These are phyloP conservation scores for Bombyx mandarina DNA, from an alignment of 1,140 invertebrate genomes.

Conservation along the genomic window DNA sequence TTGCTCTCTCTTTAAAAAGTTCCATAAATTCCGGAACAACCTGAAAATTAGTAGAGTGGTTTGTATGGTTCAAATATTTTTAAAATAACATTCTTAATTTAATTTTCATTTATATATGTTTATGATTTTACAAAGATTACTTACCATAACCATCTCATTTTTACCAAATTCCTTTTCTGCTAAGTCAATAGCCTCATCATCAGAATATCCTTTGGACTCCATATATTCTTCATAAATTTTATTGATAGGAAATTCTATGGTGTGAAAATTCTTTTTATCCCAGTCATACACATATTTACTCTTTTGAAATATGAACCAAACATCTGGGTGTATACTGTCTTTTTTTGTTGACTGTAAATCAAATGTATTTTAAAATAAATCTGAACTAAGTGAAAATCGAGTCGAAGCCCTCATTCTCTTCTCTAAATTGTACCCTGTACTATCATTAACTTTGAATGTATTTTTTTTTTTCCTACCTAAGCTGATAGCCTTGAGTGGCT, in stretches of 20 bases:
- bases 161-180: conserved; percentile 89
- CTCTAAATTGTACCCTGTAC: no score
- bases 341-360: conserved; percentile 46
- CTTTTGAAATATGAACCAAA: conserved; percentile 97
- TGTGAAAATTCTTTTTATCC: conserved; percentile 83
- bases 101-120: no score
- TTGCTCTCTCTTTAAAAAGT: conserved; percentile 97
- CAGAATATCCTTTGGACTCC: conserved; percentile 89
- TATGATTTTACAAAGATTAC: not conserved
- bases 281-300: conserved; percentile 94
- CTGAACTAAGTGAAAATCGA: no score
- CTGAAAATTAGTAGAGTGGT: conserved; percentile 65
- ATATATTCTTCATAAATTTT: conserved; percentile 81
- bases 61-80: not conserved
- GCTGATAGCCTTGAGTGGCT: no score
- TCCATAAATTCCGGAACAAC: conserved; percentile 97
- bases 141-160: conserved; percentile 86
- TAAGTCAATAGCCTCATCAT: conserved; percentile 81
- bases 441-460: no score
- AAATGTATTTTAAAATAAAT: not conserved
- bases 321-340: conserved; percentile 52
- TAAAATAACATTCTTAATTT: no score
- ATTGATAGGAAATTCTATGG: conserved; percentile 87
- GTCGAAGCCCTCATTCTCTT: no score
- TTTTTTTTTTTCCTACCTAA: no score